Base-by-base conservation (phyloP, 2,113 vertebrate species). In the Mionectes macconnelli region DNA sequence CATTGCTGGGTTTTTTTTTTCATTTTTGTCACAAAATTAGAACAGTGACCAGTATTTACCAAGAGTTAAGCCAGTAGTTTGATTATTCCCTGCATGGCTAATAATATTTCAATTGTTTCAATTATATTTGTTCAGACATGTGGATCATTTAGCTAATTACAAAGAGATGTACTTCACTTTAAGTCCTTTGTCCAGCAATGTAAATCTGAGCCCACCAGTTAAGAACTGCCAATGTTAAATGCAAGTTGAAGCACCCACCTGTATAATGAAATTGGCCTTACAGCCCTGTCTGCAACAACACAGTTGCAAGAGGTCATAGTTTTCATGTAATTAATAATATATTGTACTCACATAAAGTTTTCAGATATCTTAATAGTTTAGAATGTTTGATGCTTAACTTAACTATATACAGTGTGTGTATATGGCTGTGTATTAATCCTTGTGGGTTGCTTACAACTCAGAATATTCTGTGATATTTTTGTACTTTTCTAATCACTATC, bases 61-160 rank as follows among this genome's bases (percentile, higher is more conserved):
- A 75, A 67, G 56, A 83, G 45, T 35, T 62, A 52, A 86, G 42
- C 9, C 57, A 35, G 60, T 3, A 49, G 56, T 53, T 94, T 84
- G 76, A 37, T 89, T 82, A 42, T 79, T 82, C 91, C 68, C 87
- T 82, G 9, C 6, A 3, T 8, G 57, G 57, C 18, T 87, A 90
- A 72, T 74, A 49, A 56, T 56, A 68, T 87, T 95, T 82, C 77
- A 60, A 3, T 93, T 95, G 81, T 91, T 94, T 91, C 87, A 78
- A 14, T 95, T 93, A 72, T 73, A 72, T 79, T 91, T 94, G 37
- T 50, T 91, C 87, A 73, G 77, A 57, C 50, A 82, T 74, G 57
- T 53, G 76, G 88, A 76, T 76, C 35, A 82, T 79, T 82, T 81
- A 35, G 62, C 80, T 95, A 68, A 87, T 87, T 89, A 89, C 74